Evolutionary conservation across 2,113 vertebrate genomes (phyloP).

Genomic region (Onychostoma macrolepis): DNA sequence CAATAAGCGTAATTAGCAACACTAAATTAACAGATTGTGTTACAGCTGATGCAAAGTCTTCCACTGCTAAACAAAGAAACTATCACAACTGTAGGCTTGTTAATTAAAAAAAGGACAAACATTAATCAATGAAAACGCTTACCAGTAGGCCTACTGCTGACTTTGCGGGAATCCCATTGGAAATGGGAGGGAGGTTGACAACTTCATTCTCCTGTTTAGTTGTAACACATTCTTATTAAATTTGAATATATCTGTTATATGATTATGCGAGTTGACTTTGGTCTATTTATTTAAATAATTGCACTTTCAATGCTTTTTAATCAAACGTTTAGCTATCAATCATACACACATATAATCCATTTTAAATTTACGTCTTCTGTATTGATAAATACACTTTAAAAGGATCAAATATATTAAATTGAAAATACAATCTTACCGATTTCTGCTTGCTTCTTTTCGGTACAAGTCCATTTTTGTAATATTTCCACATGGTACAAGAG

Average conservation of each 20-base stretch:
- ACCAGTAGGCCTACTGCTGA: constrained; percentile 46
- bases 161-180: constrained; percentile 35
- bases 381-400: not conserved
- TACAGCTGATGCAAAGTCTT: constrained; percentile 6
- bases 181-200: constrained; percentile 62
- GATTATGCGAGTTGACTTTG: too few species aligned
- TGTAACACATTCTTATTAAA: constrained; percentile 3
- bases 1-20: not conserved
- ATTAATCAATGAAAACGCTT: not conserved
- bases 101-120: not conserved
- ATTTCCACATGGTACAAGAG: constrained; percentile 56
- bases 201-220: constrained; percentile 56
- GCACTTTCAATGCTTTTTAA: not conserved
- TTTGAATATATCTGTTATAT: not conserved
- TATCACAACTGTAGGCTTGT: not conserved
- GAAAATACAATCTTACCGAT: constrained; percentile 54
- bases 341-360: not conserved
- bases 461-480: constrained; percentile 53
- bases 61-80: not conserved
- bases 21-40: constrained; percentile 25
- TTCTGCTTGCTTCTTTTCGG: constrained; percentile 52
- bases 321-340: not conserved
- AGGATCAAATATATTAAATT: not conserved
- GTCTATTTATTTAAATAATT: not conserved
- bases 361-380: not conserved